These are phyloP conservation scores for Caenorhabditis japonica DNA, from an alignment of 2,888 invertebrate species.

Conservation along the genomic window DNA sequence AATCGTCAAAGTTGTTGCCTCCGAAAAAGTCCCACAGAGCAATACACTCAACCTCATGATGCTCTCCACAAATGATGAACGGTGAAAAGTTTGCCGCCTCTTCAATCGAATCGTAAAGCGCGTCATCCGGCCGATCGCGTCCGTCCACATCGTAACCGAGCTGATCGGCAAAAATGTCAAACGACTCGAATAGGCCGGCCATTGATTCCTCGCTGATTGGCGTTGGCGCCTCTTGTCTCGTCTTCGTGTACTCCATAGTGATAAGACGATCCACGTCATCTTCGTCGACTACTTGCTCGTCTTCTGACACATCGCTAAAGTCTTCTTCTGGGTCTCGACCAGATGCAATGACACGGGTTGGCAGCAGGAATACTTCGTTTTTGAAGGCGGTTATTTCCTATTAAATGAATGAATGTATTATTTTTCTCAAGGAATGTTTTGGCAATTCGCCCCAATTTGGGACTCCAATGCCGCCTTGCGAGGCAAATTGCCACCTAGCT, in stretches of 20 bases:
- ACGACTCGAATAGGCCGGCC: not conserved
- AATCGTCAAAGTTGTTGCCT: slow-evolving; percentile 53
- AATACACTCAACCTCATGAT: slow-evolving; percentile 46
- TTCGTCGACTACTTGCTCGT: slow-evolving; percentile 30
- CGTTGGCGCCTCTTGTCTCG: not conserved
- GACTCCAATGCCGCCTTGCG: too few species aligned
- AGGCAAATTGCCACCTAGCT: too few species aligned
- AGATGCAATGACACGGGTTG: slow-evolving; percentile 21
- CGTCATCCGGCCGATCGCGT: slow-evolving; percentile 24
- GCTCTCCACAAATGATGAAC: slow-evolving; percentile 21
- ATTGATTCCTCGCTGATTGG: not conserved
- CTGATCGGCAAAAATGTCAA: slow-evolving; percentile 8
- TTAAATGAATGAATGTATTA: not conserved
- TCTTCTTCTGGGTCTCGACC: slow-evolving; percentile 35
- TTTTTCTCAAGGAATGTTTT: not conserved
- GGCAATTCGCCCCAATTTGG: not conserved
- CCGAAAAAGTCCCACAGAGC: slow-evolving; percentile 64
- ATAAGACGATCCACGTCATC: slow-evolving; percentile 7
- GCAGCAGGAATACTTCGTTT: slow-evolving; percentile 37
- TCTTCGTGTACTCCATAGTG: not conserved
- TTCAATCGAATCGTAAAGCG: slow-evolving; percentile 8
- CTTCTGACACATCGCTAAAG: slow-evolving; percentile 36
- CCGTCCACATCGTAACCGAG: slow-evolving; percentile 45
- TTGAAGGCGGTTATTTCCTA: slow-evolving; percentile 17
- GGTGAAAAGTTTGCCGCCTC: slow-evolving; percentile 43